Conservation (phyloP, 1,140 invertebrate species). For the Pantala flavescens region DNA sequence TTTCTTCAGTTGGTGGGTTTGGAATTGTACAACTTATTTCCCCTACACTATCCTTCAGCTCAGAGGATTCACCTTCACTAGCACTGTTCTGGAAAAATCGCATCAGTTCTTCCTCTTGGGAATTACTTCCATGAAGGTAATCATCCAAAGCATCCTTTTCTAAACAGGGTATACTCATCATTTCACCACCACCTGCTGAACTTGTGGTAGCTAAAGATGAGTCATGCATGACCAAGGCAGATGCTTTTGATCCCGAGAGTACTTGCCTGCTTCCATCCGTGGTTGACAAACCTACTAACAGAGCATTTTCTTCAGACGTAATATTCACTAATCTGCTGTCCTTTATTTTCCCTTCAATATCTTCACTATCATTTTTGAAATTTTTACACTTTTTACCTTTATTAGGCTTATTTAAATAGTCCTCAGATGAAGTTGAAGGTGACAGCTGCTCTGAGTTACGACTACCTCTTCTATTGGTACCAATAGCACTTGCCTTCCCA, state of each 20-base stretch:
- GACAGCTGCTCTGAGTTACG: not conserved
- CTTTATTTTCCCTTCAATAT: slow-evolving; percentile 16
- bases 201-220: not conserved
- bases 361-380: slow-evolving; percentile 12
- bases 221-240: not conserved
- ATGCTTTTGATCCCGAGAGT: not conserved
- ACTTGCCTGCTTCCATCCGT: not conserved
- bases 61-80: slow-evolving; percentile 20
- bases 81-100: slow-evolving; percentile 61
- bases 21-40: slow-evolving; percentile 11
- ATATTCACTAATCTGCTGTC: slow-evolving; percentile 12
- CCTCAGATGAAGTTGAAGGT: not conserved
- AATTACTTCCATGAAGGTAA: slow-evolving; percentile 59
- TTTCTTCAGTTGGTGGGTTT: not conserved
- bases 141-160: slow-evolving; percentile 67
- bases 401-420: not conserved
- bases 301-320: slow-evolving; percentile 9
- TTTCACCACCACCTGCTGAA: slow-evolving; percentile 14
- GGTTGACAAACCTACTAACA: not conserved
- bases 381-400: slow-evolving; percentile 11
- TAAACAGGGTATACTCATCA: slow-evolving; percentile 44
- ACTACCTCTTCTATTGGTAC: not conserved
- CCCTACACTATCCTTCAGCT: not conserved
- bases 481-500: not conserved
- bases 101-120: slow-evolving; percentile 65